A percentile compares a stretch with the other conserved stretches of the same genome.
These are phyloP conservation scores for Phylloscopus trochilus DNA, from an alignment of 2,113 vertebrate species.

Conservation along the genomic window DNA sequence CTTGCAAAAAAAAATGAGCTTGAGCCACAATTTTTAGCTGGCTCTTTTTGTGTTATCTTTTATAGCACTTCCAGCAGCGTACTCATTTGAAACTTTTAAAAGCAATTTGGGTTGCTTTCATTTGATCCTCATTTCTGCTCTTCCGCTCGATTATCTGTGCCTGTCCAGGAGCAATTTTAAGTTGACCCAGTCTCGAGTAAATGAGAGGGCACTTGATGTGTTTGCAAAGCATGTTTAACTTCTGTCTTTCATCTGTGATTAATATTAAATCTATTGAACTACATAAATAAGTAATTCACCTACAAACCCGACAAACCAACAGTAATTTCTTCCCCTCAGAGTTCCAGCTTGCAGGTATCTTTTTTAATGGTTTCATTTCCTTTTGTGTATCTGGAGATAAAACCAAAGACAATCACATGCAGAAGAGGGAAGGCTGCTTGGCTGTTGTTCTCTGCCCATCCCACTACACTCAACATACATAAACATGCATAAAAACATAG, in stretches of 20 bases:
- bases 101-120: not conserved
- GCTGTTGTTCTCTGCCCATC: not conserved
- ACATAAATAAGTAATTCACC: conserved; percentile 50
- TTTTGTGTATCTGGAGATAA: not conserved
- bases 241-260: not conserved
- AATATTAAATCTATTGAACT: conserved; percentile 23
- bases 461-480: not conserved
- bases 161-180: not conserved
- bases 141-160: not conserved
- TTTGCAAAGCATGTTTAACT: conserved; percentile 1
- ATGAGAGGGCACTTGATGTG: not conserved
- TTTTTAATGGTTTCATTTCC: not conserved
- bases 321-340: conserved; percentile 8
- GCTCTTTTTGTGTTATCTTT: conserved; percentile 14
- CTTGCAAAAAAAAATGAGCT: conserved; percentile 23
- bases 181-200: not conserved
- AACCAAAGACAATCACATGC: not conserved
- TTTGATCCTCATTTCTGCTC: not conserved
- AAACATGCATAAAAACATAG: not conserved
- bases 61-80: not conserved
- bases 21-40: not conserved
- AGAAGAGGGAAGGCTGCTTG: not conserved
- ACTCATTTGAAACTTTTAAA: not conserved
- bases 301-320: not conserved
- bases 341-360: not conserved